phyloP scores from a whole-genome alignment of 2,888 invertebrate genomes.

The Cephus sareptanus region DNA sequence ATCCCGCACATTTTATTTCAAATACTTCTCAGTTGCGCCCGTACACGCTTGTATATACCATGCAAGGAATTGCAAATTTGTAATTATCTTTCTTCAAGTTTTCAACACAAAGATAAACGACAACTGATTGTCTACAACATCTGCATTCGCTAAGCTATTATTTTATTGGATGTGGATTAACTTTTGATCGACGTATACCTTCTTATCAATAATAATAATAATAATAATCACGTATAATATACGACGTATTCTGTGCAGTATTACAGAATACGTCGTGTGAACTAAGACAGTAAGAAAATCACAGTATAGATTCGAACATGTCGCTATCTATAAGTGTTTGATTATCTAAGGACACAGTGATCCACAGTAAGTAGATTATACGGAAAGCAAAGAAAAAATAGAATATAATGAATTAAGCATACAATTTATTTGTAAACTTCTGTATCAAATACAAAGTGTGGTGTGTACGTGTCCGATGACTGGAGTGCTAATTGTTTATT shows the following conservation, averaged over 20 bases:
- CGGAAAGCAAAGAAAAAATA: not conserved
- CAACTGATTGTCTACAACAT: not conserved
- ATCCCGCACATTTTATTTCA: not conserved
- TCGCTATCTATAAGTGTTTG: not conserved
- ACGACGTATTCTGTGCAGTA: not conserved
- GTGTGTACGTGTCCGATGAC: constrained; percentile 45
- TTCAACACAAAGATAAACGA: not conserved
- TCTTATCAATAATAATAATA: not conserved
- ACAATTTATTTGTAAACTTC: constrained; percentile 29
- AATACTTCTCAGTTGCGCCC: not conserved
- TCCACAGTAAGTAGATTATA: not conserved
- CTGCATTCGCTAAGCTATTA: not conserved
- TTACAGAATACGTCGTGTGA: not conserved
- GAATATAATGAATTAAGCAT: constrained; percentile 19
- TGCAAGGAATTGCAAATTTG: not conserved
- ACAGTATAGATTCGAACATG: not conserved
- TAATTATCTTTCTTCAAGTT: not conserved
- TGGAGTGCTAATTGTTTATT: not conserved
- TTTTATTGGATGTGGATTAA: not conserved
- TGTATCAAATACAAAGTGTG: constrained; percentile 55
- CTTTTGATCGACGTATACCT: not conserved
- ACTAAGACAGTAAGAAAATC: not conserved
- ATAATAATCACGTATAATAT: not conserved
- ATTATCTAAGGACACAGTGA: not conserved
- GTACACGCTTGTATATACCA: not conserved